Conservation (phyloP, 1,140 invertebrate species). For the Zaprionus camerounensis region DNA sequence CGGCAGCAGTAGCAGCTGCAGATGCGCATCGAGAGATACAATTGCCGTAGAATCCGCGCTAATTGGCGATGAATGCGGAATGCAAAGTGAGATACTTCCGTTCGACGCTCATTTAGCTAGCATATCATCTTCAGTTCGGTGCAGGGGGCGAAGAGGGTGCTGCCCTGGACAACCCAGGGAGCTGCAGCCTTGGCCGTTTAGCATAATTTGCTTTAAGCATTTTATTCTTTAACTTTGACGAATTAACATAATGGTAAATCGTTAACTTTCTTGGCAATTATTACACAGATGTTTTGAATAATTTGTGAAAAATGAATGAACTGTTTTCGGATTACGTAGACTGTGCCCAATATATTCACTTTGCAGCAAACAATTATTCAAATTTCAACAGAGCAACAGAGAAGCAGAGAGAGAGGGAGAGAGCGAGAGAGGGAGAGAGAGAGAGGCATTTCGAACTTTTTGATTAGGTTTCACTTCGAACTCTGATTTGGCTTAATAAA, state of each 20-base stretch:
- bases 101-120: neutral
- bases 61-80: constrained; percentile 7
- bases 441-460: neutral
- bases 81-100: constrained; percentile 3
- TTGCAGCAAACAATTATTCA: neutral
- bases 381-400: neutral
- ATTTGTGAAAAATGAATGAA: neutral
- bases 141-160: neutral
- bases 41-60: neutral
- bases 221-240: constrained; percentile 5
- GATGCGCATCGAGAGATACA: neutral
- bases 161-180: neutral
- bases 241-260: constrained; percentile 13
- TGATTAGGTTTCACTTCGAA: neutral
- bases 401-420: too few relatives aligned
- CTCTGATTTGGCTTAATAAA: neutral
- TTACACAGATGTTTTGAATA: constrained; percentile 8
- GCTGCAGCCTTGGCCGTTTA: neutral
- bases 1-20: neutral
- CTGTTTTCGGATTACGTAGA: too few relatives aligned
- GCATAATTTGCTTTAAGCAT: constrained; percentile 10
- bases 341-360: too few relatives aligned
- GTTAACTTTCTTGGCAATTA: neutral
- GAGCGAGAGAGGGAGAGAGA: too few relatives aligned
- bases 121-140: neutral